These are phyloP conservation scores for Cyprinus carpio DNA, from an alignment of 2,113 vertebrate genomes.

Conservation along the genomic window DNA sequence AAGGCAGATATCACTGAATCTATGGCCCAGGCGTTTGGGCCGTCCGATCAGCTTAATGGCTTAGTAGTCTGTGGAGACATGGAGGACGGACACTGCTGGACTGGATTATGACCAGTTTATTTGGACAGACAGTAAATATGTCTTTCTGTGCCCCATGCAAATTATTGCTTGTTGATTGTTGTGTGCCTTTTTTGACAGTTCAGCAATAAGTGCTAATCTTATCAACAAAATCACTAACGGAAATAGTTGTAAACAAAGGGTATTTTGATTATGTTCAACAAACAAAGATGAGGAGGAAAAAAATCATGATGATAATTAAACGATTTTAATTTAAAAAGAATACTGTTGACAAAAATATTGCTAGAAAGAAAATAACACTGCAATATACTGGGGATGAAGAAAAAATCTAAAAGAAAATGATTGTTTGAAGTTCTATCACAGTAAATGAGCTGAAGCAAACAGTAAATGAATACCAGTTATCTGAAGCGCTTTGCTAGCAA, in stretches of 20 bases:
- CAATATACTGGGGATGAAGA: too few relatives aligned
- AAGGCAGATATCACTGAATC: conserved; percentile 4
- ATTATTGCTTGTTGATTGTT: background rate
- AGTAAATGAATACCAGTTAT: background rate
- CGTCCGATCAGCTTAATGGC: conserved; percentile 15
- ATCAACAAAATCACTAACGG: too few relatives aligned
- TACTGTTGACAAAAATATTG: too few relatives aligned
- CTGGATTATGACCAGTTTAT: background rate
- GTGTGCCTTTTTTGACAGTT: background rate
- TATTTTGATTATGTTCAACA: too few relatives aligned
- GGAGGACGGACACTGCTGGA: background rate
- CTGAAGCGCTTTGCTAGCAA: background rate
- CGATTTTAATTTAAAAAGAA: too few relatives aligned
- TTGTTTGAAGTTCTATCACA: too few relatives aligned
- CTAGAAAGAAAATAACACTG: too few relatives aligned
- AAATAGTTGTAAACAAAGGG: too few relatives aligned
- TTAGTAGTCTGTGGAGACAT: conserved; percentile 18
- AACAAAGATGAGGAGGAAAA: too few relatives aligned
- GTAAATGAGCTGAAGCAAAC: conserved; percentile 1
- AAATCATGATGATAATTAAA: too few relatives aligned
- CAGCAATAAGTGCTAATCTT: too few relatives aligned
- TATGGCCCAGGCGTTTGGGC: background rate
- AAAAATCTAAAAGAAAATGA: too few relatives aligned
- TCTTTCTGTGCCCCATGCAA: background rate
- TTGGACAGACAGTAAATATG: background rate